These are phyloP conservation scores for Hirtodrosophila confusa DNA, from an alignment of 2,888 invertebrate genomes.

Conservation along the genomic window DNA sequence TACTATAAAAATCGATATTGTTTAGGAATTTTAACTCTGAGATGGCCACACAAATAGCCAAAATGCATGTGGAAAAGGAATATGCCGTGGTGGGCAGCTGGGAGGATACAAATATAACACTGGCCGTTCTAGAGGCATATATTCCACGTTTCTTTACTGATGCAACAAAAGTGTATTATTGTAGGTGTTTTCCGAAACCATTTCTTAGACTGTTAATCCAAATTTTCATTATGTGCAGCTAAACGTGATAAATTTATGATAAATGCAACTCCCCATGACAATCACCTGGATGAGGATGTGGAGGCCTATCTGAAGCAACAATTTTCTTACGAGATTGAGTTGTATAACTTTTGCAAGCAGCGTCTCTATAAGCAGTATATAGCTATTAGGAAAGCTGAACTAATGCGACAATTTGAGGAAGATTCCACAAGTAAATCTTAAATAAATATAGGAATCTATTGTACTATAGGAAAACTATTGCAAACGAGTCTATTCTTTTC, in stretches of 20 bases:
- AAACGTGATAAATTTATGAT: constrained; percentile 45
- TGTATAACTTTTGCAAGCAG: constrained; percentile 80
- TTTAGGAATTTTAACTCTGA: constrained; percentile 91
- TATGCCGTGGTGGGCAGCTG: constrained; percentile 94
- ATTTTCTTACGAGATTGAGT: constrained; percentile 91
- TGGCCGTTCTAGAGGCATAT: constrained; percentile 92
- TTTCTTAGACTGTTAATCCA: background rate
- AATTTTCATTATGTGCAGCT: constrained; percentile 21
- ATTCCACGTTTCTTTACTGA: constrained; percentile 92
- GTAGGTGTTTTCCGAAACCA: constrained; percentile 85
- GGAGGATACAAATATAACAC: constrained; percentile 92
- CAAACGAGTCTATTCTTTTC: constrained; percentile 43
- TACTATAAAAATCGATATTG: constrained; percentile 2
- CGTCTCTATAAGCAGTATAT: constrained; percentile 81
- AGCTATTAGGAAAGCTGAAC: constrained; percentile 59
- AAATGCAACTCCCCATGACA: constrained; percentile 69
- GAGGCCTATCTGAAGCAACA: constrained; percentile 92
- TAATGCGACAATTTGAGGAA: constrained; percentile 12
- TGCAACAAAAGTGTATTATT: constrained; percentile 87
- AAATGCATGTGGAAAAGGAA: constrained; percentile 91
- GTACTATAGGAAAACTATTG: constrained; percentile 1
- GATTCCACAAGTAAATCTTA: background rate
- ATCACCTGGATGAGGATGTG: constrained; percentile 85
- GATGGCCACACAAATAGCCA: constrained; percentile 88
- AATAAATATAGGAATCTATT: constrained; percentile 19